phyloP scores from a whole-genome alignment of 2,888 invertebrate genomes.

The Congeria kusceri region DNA sequence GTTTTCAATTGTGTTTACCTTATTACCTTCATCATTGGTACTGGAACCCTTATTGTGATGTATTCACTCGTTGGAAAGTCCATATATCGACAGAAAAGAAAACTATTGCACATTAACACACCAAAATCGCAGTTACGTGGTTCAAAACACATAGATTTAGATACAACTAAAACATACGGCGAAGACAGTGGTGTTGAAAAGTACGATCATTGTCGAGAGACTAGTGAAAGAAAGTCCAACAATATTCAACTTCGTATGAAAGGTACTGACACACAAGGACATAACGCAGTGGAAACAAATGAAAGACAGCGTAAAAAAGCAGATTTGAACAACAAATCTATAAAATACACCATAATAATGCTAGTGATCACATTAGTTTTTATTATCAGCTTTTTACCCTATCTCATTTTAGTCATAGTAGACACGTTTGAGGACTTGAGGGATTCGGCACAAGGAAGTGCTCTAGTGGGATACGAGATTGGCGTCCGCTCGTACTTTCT shows the following conservation, averaged over 20 bases:
- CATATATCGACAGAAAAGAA: constrained; percentile 14
- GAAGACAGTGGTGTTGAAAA: too few relatives aligned
- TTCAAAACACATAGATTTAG: too few relatives aligned
- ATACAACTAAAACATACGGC: too few relatives aligned
- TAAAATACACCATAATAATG: constrained; percentile 64
- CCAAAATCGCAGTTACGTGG: too few relatives aligned
- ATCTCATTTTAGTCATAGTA: constrained; percentile 58
- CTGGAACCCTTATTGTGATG: constrained; percentile 19
- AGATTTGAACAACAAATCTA: constrained; percentile 10
- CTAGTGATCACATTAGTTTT: constrained; percentile 60
- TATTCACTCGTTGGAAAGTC: constrained; percentile 33
- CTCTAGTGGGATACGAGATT: constrained; percentile 56
- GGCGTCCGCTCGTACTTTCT: constrained; percentile 62
- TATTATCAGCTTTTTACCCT: constrained; percentile 63
- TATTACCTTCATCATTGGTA: constrained; percentile 25
- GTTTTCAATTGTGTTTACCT: constrained; percentile 34
- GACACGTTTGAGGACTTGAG: constrained; percentile 40
- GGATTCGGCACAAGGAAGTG: constrained; percentile 46
- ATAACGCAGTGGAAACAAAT: too few relatives aligned
- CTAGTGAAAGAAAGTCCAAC: too few relatives aligned
- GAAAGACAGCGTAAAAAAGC: too few relatives aligned
- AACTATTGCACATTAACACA: too few relatives aligned
- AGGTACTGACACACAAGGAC: too few relatives aligned
- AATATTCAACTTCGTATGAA: too few relatives aligned
- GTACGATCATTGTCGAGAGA: too few relatives aligned